Evolutionary conservation across 2,113 vertebrate genomes (phyloP).

Genomic region (Heloderma charlesbogerti): DNA sequence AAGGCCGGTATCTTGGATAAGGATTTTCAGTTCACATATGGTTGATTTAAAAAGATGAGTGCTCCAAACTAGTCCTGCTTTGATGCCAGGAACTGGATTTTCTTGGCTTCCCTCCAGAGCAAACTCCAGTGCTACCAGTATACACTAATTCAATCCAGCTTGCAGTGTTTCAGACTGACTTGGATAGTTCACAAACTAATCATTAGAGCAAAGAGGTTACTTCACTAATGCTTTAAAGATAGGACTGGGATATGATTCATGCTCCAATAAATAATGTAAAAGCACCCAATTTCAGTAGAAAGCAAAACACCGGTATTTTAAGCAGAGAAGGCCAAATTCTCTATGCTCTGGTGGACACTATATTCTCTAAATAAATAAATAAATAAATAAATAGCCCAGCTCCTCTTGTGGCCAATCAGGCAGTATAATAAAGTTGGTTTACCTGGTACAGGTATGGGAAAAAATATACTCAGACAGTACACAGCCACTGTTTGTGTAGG

Average conservation of each 20-base stretch:
- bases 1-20: not conserved
- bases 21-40: constrained; percentile 3
- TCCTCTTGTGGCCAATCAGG: not conserved
- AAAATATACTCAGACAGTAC: not conserved
- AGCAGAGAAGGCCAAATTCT: not conserved
- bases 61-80: constrained; percentile 23
- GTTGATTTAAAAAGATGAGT: constrained; percentile 4
- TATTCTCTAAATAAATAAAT: not conserved
- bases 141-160: constrained; percentile 9
- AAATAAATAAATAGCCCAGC: too few species aligned
- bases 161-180: not conserved
- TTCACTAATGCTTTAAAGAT: constrained; percentile 15
- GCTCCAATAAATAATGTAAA: not conserved
- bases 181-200: constrained; percentile 15
- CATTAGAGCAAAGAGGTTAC: not conserved
- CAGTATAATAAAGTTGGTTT: not conserved
- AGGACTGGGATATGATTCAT: constrained; percentile 7
- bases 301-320: not conserved
- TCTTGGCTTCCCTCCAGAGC: not conserved
- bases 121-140: constrained; percentile 12
- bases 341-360: not conserved
- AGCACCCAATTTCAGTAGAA: not conserved
- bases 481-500: too few species aligned
- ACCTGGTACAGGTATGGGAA: not conserved
- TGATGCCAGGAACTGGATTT: not conserved